Base-by-base conservation (phyloP, 2,113 vertebrate species). In the Cyprinodon variegatus region DNA sequence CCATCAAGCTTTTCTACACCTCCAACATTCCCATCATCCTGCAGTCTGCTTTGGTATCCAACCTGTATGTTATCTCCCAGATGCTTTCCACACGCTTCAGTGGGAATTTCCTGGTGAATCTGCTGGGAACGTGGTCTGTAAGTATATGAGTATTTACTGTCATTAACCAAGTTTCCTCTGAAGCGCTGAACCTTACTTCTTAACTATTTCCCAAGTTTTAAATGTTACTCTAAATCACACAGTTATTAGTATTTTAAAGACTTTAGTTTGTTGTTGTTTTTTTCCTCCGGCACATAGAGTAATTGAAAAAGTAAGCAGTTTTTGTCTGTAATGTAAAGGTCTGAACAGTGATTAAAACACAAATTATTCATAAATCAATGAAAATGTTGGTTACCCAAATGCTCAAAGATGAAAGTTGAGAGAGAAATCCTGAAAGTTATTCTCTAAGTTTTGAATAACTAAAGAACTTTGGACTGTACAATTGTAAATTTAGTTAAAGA, bases 11-110 rank as follows among this genome's bases (percentile, higher is more conserved):
- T 48, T 99, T 99, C 93, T 99, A 99, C 67, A 99, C 98, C 39
- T 99, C 98, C 83, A 99, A 99, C 93, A 99, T 99, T 87, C 98
- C 98, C 91, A 99, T 99, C 93, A 99, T 99, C 90, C 95, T 99
- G 72, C 98, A 99, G 91, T 99, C 98, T 0, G 98, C 98, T 3
- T 87, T 99, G 70, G 98, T 99, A 50, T 99, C 98, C 84, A 99
- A 99, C 88, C 88, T 99, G 29, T 99, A 99, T 0, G 97, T 99
- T 70, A 99, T 99, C 91, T 99, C 98, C 65, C 98, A 99, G 93
- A 99, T 99, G 98, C 94, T 99, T 67, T 99, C 98, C 7, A 98
- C 97, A 0, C 96, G 98, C 22, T 99, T 99, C 93, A 99, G 97
- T 64, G 98, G 98, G 77, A 99, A 99, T 87, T 93, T 99, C 77